Percentiles rank a stretch among this genome's conserved stretches.
phyloP scores from a whole-genome alignment of 2,113 vertebrate genomes.

The Excalfactoria chinensis region DNA sequence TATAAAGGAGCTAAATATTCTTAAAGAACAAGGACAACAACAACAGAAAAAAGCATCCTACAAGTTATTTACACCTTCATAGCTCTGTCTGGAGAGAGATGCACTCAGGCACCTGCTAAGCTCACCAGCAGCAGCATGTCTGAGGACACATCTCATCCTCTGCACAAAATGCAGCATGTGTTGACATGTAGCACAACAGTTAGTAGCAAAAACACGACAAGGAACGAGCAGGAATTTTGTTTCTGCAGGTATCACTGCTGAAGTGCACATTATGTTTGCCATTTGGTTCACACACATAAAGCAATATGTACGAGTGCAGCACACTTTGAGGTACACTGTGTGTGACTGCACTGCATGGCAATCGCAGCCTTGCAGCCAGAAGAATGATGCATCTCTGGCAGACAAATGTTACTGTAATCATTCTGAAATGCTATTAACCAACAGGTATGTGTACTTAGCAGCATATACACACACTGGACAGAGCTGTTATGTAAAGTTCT shows the following conservation, averaged over 20 bases:
- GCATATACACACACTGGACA: rapidly evolving
- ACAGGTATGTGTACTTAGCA: rapidly evolving
- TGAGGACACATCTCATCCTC: neutral
- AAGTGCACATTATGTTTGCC: rapidly evolving
- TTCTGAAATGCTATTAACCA: neutral
- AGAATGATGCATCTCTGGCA: neutral
- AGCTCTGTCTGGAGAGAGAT: neutral
- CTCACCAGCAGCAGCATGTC: neutral
- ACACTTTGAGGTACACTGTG: neutral
- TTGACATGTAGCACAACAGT: rapidly evolving
- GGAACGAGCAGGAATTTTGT: neutral
- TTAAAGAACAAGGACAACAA: neutral
- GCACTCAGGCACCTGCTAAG: neutral
- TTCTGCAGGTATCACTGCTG: neutral
- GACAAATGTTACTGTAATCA: neutral
- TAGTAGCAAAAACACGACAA: neutral
- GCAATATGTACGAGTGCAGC: neutral
- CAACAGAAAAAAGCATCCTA: neutral
- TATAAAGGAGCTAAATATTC: neutral
- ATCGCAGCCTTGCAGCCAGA: neutral
- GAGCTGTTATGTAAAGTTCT: neutral
- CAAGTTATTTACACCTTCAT: neutral
- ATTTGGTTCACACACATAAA: neutral
- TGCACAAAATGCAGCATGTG: neutral
- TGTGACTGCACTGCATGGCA: neutral